Conservation (phyloP, 2,888 invertebrate genomes). For the Apodemia mormo region DNA sequence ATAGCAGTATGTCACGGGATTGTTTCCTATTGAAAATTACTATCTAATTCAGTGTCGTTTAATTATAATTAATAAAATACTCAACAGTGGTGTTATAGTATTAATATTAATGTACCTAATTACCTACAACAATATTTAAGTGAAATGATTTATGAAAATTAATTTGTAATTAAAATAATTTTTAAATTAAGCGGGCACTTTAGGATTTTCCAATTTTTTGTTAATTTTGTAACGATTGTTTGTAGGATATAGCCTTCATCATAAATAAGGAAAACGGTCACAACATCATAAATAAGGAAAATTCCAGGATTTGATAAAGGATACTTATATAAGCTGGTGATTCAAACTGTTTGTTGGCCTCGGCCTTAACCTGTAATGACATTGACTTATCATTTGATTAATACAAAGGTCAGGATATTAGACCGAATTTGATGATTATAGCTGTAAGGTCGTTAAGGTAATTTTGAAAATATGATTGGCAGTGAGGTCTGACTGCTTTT, state of each 20-base stretch:
- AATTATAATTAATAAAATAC: too few relatives aligned
- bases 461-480: conserved; percentile 66
- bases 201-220: too few relatives aligned
- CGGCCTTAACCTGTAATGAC: conserved; percentile 46
- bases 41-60: too few relatives aligned
- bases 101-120: too few relatives aligned
- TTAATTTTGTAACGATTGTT: not conserved
- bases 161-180: too few relatives aligned
- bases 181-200: too few relatives aligned
- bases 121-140: too few relatives aligned
- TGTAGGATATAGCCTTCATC: not conserved
- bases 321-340: conserved; percentile 32
- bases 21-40: too few relatives aligned
- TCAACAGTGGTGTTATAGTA: too few relatives aligned
- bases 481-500: conserved; percentile 50
- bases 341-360: conserved; percentile 35
- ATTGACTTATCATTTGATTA: conserved; percentile 63
- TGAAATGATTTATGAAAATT: too few relatives aligned
- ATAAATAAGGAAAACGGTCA: not conserved
- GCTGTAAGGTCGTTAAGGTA: conserved; percentile 60
- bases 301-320: conserved; percentile 8
- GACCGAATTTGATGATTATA: conserved; percentile 63
- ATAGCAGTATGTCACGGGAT: too few relatives aligned
- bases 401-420: conserved; percentile 55
- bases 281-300: not conserved